phyloP scores from a whole-genome alignment of 2,797 vertebrate genomes.

The Chelidonichthys spinosus region DNA sequence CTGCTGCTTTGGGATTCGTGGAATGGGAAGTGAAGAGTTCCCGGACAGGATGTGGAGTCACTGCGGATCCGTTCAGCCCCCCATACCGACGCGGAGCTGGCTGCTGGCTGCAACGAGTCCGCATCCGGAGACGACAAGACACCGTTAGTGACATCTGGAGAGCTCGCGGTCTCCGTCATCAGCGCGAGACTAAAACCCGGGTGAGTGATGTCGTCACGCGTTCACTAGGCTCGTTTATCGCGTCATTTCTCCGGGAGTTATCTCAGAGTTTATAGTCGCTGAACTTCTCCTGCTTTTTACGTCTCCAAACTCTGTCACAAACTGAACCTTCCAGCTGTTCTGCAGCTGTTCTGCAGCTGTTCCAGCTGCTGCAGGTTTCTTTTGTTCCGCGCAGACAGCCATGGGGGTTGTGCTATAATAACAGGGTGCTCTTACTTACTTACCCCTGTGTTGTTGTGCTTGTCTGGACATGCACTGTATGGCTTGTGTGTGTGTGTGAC shows the following conservation, averaged over 20 bases:
- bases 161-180: neutral
- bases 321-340: neutral
- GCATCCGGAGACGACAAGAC: conserved; percentile 44
- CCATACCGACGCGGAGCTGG: conserved; percentile 20
- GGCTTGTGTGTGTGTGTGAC: conserved; percentile 4
- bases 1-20: conserved; percentile 51
- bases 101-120: conserved; percentile 26
- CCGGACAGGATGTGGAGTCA: conserved; percentile 78
- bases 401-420: conserved; percentile 60
- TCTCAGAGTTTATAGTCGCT: neutral
- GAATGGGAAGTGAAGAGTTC: conserved; percentile 76
- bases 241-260: neutral
- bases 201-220: conserved; percentile 48
- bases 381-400: conserved; percentile 60
- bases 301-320: neutral
- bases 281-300: neutral
- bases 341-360: too few relatives aligned
- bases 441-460: conserved; percentile 43
- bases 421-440: conserved; percentile 44
- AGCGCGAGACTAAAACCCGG: conserved; percentile 3
- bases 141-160: conserved; percentile 45
- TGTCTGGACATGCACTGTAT: conserved; percentile 60
- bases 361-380: conserved; percentile 25
- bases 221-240: neutral
- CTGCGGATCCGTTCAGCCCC: conserved; percentile 38